Percentiles rank a stretch among this genome's conserved stretches.
These are phyloP conservation scores for Calyptomena viridis DNA, from an alignment of 2,113 vertebrate species.

Conservation along the genomic window DNA sequence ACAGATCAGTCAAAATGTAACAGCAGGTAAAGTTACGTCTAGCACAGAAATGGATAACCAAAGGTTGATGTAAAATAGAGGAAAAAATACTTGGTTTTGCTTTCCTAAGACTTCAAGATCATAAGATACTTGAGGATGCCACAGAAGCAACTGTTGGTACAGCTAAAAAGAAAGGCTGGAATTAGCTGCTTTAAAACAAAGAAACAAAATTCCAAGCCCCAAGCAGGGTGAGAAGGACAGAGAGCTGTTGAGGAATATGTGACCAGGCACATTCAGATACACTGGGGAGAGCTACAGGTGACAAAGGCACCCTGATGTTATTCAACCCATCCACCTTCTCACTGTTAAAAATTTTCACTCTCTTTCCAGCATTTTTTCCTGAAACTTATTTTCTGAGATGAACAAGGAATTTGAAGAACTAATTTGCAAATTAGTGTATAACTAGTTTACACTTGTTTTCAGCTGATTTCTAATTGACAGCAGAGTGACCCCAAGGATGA, in stretches of 20 bases:
- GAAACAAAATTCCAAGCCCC: not conserved
- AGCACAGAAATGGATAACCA: not conserved
- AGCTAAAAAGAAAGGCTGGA: not conserved
- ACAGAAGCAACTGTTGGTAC: not conserved
- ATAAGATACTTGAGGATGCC: not conserved
- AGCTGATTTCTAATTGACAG: not conserved
- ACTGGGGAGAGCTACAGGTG: not conserved
- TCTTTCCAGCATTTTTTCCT: not conserved
- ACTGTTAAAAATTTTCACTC: not conserved
- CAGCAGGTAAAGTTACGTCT: not conserved
- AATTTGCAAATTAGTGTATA: not conserved
- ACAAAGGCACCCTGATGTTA: not conserved
- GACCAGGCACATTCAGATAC: not conserved
- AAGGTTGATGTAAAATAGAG: not conserved
- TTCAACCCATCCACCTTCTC: not conserved
- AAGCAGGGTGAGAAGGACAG: not conserved
- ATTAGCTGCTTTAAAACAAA: not conserved
- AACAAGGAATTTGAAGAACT: not conserved
- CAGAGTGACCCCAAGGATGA: not conserved
- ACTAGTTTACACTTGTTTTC: not conserved
- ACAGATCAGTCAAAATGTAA: not conserved
- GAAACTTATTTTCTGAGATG: not conserved
- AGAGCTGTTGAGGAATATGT: not conserved
- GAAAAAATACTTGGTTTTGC: fast-evolving
- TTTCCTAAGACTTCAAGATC: not conserved